These are phyloP conservation scores for Aethina tumida DNA, from an alignment of 1,140 invertebrate species.

Conservation along the genomic window DNA sequence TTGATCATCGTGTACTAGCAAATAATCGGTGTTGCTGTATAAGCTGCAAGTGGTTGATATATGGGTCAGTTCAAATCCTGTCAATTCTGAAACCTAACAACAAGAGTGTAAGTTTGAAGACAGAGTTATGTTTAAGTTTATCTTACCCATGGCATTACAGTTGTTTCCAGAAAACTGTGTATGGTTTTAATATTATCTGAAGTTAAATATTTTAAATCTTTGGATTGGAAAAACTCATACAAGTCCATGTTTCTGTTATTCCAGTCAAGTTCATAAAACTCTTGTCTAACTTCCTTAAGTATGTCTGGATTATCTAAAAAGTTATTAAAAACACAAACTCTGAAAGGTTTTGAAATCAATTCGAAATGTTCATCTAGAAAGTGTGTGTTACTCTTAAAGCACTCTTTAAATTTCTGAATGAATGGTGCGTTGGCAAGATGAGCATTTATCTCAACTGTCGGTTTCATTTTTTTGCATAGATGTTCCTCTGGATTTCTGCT, in stretches of 20 bases:
- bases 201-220: conserved; percentile 47
- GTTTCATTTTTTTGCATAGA: conserved; percentile 19
- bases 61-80: conserved; percentile 46
- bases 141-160: conserved; percentile 45
- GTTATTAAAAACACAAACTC: conserved; percentile 47
- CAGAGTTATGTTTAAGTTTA: neutral
- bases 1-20: conserved; percentile 64
- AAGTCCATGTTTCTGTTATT: conserved; percentile 54
- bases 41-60: conserved; percentile 61
- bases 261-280: conserved; percentile 55
- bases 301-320: conserved; percentile 43
- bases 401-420: conserved; percentile 28
- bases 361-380: conserved; percentile 30
- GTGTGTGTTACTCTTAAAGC: conserved; percentile 31
- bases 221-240: conserved; percentile 61
- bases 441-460: conserved; percentile 14
- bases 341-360: conserved; percentile 40
- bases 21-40: conserved; percentile 59
- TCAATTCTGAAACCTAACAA: conserved; percentile 45
- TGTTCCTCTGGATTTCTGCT: conserved; percentile 12
- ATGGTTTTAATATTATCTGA: conserved; percentile 41
- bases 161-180: conserved; percentile 45
- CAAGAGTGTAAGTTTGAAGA: too few relatives aligned
- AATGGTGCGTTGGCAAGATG: conserved; percentile 15
- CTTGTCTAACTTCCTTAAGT: conserved; percentile 47